phyloP scores from a whole-genome alignment of 2,113 vertebrate genomes.

The Caretta caretta region DNA sequence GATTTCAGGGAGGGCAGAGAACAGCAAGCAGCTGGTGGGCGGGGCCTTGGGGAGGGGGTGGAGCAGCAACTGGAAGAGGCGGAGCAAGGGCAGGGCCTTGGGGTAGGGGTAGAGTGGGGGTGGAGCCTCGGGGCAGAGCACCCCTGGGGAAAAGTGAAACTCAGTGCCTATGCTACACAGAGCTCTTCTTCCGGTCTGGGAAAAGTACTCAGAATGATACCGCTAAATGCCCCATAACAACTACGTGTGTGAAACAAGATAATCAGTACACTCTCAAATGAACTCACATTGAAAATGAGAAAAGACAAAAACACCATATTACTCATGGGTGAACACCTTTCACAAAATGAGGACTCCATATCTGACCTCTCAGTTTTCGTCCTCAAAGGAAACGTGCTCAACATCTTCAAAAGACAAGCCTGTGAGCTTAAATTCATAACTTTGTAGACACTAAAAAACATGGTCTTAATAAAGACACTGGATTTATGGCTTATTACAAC shows the following conservation, averaged over 20 bases:
- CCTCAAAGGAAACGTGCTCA: not conserved
- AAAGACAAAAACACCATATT: not conserved
- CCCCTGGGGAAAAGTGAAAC: too few species aligned
- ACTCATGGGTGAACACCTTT: not conserved
- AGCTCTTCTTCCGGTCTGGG: not conserved
- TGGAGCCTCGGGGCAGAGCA: too few species aligned
- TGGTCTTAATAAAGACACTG: not conserved
- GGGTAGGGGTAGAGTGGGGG: too few species aligned
- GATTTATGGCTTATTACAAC: not conserved
- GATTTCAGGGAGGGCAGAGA: too few species aligned
- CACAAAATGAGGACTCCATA: not conserved
- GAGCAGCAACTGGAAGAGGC: too few species aligned
- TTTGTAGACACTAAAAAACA: not conserved
- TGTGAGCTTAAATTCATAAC: not conserved
- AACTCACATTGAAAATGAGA: not conserved
- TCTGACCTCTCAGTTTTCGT: not conserved
- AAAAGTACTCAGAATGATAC: not conserved
- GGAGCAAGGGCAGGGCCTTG: too few species aligned
- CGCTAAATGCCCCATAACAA: not conserved
- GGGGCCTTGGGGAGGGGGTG: too few species aligned
- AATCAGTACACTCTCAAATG: not conserved
- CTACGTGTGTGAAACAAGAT: not conserved
- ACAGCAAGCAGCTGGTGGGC: too few species aligned
- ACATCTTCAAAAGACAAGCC: not conserved
- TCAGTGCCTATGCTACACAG: not conserved